Percentiles rank a stretch among this genome's conserved stretches.
These are phyloP conservation scores for Platycercus adscitus DNA, from an alignment of 2,113 vertebrate species.

Conservation along the genomic window DNA sequence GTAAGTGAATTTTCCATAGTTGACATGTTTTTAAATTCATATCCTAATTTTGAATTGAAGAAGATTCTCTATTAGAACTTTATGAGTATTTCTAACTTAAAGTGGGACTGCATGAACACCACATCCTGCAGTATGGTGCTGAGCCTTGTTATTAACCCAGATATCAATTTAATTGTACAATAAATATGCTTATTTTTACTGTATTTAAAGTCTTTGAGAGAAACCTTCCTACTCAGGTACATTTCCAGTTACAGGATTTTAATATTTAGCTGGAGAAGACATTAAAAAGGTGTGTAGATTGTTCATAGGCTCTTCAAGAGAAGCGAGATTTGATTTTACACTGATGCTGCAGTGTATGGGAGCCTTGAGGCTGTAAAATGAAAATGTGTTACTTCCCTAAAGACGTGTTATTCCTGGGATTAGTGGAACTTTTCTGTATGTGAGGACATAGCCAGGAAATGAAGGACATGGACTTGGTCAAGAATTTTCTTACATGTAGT, in stretches of 20 bases:
- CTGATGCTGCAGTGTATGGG: neutral
- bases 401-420: neutral
- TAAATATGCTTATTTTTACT: neutral
- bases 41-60: neutral
- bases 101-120: neutral
- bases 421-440: neutral
- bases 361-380: neutral
- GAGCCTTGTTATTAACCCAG: neutral
- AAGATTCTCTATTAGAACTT: neutral
- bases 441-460: neutral
- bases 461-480: neutral
- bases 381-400: neutral
- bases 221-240: neutral
- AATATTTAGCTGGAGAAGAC: neutral
- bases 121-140: neutral
- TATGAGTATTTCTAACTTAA: neutral
- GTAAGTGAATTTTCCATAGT: conserved; percentile 75
- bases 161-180: neutral
- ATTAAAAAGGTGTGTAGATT: neutral
- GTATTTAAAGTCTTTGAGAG: neutral
- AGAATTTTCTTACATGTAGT: neutral
- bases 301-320: neutral
- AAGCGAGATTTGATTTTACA: neutral
- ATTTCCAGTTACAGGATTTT: neutral
- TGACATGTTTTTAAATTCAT: neutral